Percentiles rank a stretch among this genome's conserved stretches.
Evolutionary conservation across 1,140 invertebrate species (phyloP).

Genomic region (Brachionus rubens): DNA sequence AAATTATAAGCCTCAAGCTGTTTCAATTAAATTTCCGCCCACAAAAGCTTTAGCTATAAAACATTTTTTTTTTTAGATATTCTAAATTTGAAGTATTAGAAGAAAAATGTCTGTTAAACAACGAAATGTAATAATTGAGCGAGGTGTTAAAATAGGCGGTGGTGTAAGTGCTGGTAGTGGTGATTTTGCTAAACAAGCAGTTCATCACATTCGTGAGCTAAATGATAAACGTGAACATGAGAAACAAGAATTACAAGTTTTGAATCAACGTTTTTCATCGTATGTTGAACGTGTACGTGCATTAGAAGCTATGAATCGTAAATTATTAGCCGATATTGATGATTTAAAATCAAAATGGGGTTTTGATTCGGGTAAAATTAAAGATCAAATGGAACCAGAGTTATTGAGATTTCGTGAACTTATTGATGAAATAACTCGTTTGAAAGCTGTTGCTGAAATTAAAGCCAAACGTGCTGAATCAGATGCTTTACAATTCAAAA

Average conservation of each 20-base stretch:
- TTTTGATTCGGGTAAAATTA: conserved; percentile 60
- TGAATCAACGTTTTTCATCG: conserved; percentile 62
- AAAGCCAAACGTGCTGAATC: conserved; percentile 44
- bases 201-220: conserved; percentile 21
- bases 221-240: conserved; percentile 57
- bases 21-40: no score
- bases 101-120: conserved; percentile 41
- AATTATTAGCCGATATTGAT: conserved; percentile 50
- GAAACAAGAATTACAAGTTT: conserved; percentile 62
- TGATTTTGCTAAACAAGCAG: conserved; percentile 34
- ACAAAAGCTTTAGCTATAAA: background rate
- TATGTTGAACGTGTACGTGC: conserved; percentile 64
- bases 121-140: conserved; percentile 39
- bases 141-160: conserved; percentile 26
- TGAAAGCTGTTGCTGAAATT: conserved; percentile 50
- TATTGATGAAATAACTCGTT: conserved; percentile 56
- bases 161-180: background rate
- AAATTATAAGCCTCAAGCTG: no score
- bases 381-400: conserved; percentile 63
- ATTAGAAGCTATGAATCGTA: conserved; percentile 63
- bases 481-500: conserved; percentile 38
- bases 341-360: conserved; percentile 49
- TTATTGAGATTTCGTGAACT: conserved; percentile 55
- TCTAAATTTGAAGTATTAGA: background rate
- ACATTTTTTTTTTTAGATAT: background rate